A percentile compares a stretch with the other conserved stretches of the same genome.
Evolutionary conservation across 2,113 vertebrate genomes (phyloP).

Genomic region (Nycticryphes semicollaris): DNA sequence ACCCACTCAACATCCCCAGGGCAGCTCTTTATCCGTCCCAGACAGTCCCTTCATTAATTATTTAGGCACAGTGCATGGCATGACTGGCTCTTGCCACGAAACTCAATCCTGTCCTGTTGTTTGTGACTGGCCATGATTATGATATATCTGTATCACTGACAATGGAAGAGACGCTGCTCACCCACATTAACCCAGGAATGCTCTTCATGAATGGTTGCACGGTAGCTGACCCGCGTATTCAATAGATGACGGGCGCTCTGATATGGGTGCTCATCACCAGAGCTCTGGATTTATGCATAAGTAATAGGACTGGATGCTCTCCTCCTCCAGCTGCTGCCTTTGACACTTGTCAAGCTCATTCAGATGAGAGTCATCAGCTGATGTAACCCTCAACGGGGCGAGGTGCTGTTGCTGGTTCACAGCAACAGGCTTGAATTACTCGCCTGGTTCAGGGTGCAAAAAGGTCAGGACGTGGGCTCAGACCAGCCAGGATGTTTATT

Average conservation of each 20-base stretch:
- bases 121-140: neutral
- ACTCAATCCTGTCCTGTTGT: neutral
- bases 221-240: neutral
- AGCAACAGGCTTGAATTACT: neutral
- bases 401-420: neutral
- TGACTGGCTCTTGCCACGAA: neutral
- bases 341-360: neutral
- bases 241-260: neutral
- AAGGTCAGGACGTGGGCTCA: neutral
- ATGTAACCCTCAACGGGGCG: neutral
- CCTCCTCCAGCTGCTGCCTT: neutral
- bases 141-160: neutral
- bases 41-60: conserved; percentile 20
- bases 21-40: neutral
- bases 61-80: neutral
- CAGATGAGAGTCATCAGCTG: neutral
- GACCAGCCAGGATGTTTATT: neutral
- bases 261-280: neutral
- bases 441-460: neutral
- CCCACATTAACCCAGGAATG: neutral
- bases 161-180: neutral
- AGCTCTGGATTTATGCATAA: neutral
- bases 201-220: neutral
- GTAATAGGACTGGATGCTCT: neutral
- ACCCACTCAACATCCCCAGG: neutral